Base-by-base conservation (phyloP, 2,797 vertebrate genomes). In the Anolis apletophallus region DNA sequence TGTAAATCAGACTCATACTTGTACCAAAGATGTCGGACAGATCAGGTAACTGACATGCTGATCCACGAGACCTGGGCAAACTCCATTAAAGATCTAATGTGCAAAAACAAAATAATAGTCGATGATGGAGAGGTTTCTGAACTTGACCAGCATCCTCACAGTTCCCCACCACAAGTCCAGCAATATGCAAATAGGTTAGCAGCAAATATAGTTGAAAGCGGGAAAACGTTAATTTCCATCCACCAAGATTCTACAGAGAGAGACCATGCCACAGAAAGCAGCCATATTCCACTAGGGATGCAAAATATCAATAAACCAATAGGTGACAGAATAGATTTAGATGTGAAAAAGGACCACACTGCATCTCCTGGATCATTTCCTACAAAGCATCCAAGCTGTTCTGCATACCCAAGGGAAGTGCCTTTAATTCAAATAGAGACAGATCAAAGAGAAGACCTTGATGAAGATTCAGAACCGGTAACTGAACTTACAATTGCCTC, bases 1-100 rank as follows among this genome's bases (percentile, higher is more conserved):
- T 99, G 98, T 91, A 98, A 98, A 94, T 99, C 98, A 23, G 99
- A 99, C 93, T 99, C 99, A 0, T 99, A 98, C 91, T 96, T 99
- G 89, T 99, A 99, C 93, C 97, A 97, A 91, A 97, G 97, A 84
- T 97, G 97, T 32, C 97, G 96, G 76, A 97, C 97, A 0, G 98
- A 99, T 95, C 98, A 98, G 88, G 97, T 98, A 88, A 99, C 98
- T 5, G 97, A 98, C 90, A 98, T 99, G 98, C 91, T 99, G 87
- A 99, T 99, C 92, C 98, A 98, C 0, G 98, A 99, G 92, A 99
- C 99, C 0, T 99, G 99, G 99, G 97, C 98, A 0, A 99, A 96
- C 88, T 99, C 99, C 4, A 99, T 99, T 8, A 97, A 99, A 94
- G 98, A 98, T 1, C 96, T 99, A 80, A 99, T 99, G 99, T 96